Base-by-base conservation (phyloP, 1,140 invertebrate genomes). In the Leptinotarsa texana region DNA sequence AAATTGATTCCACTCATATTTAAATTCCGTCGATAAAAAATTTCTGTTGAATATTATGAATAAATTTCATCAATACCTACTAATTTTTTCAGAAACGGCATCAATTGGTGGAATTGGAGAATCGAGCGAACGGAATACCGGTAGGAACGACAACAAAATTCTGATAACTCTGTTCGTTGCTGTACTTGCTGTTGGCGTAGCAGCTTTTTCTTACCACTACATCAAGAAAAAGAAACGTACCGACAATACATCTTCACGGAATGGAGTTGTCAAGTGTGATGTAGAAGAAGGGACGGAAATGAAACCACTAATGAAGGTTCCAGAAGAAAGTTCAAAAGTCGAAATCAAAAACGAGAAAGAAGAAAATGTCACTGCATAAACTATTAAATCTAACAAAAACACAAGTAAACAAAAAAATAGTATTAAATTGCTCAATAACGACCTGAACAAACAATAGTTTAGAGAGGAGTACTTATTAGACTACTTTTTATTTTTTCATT, bases 201-300 rank as follows among this genome's bases (percentile, higher is more conserved):
- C 85, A 15, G 86, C 84, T 18, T 86, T 87, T 63, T 83, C 83
- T 61, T 87, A 89, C 72, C 89, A 89, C 63, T 80, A 77, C 62
- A 79, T 81, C 51, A 83, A 82, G 63, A 81, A 79, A 63, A 78
- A 75, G 42, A 78, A 79, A 69, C 68, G 75, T 48, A 69, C 73
- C 6, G 75, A 33, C 21, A 4, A 18, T 22, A 17, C 27, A 21
- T 15, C 33, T 27, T 18, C 71, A 87, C 72, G 74, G 48, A 70
- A 77, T 15, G 72, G 65, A 11, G 72, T 73, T 22, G 61, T 65
- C 13, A 69, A 71, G 85, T 74, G 82, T 65, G 74, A 83, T 78
- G 72, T 79, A 33, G 75, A 81, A 80, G 71, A 80, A 72, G 74
- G 72, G 21, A 75, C 70, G 13, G 82, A 83, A 74, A 77, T 82